These are phyloP conservation scores for Melipona quadrifasciata DNA, from an alignment of 1,140 invertebrate species.

Conservation along the genomic window DNA sequence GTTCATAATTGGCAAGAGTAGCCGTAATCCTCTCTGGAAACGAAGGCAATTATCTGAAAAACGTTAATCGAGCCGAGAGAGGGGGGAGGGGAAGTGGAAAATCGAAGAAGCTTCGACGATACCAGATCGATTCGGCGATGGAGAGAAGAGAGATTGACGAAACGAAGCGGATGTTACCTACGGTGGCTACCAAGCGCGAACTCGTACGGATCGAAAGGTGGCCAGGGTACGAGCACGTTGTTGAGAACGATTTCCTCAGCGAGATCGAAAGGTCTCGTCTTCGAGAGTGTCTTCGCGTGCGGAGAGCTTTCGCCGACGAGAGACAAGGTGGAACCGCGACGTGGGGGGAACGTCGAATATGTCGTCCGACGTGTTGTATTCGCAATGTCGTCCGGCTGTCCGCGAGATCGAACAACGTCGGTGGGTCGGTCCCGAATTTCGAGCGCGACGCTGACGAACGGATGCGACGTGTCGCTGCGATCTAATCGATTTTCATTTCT, in stretches of 20 bases:
- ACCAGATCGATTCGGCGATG: neutral
- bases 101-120: neutral
- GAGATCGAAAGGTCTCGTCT: neutral
- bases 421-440: slow-evolving; percentile 21
- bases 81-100: too few relatives aligned
- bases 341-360: slow-evolving; percentile 1
- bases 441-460: neutral
- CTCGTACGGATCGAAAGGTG: neutral
- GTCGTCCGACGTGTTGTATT: slow-evolving; percentile 28
- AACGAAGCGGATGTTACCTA: slow-evolving; percentile 3
- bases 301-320: too few relatives aligned
- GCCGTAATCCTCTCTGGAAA: neutral
- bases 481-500: neutral
- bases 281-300: neutral
- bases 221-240: too few relatives aligned
- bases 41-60: neutral
- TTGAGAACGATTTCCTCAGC: neutral
- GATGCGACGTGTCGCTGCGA: neutral
- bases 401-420: slow-evolving; percentile 47
- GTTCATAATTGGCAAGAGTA: neutral
- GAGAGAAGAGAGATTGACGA: slow-evolving; percentile 16
- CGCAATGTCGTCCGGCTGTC: slow-evolving; percentile 50
- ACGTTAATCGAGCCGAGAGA: neutral
- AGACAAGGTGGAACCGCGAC: neutral
- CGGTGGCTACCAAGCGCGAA: neutral